Evolutionary conservation across 2,113 vertebrate species (phyloP), one percentile per base, ranked within the genome.

Genomic region (Atherinomorus stipes): DNA sequence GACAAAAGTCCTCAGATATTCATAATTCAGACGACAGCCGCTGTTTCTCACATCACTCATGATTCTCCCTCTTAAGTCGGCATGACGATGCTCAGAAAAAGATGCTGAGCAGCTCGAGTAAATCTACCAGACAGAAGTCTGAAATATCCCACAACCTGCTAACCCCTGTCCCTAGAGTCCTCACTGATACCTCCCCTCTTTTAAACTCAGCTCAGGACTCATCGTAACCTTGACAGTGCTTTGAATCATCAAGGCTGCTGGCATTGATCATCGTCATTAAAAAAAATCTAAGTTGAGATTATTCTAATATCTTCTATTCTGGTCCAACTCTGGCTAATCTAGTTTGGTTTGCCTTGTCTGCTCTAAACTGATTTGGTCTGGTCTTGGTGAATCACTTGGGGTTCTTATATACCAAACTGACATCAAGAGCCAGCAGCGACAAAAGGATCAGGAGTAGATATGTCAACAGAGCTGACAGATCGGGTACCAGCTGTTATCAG

Each of bases 1-100:
- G 90, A 92, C 92, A 93, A 91, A 93, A 91, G 90, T 92, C 85
- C 34, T 91, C 61, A 84, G 76, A 90, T 92, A 90, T 94, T 93
- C 88, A 94, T 93, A 89, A 93, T 94, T 93, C 85, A 94, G 73
- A 70, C 65, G 80, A 88, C 87, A 86, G 85, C 84, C 80, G 76
- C 78, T 77, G 78, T 87, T 84, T 91, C 83, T 89, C 71, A 70
- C 85, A 86, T 89, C 85, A 80, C 80, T 12, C 57, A 37, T 44
- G 86, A 86, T 87, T 76, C 83, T 64, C 69, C 59, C 15, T 31
- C 53, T 64, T 70, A 50, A 64, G 84, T 63, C 77, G 70, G 79
- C 34, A 64, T 85, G 79, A 78, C 52, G 31, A 74, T 59, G 13
- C 63, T 44, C 62, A 10, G 40, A 26, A 42, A 61, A 40, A 85